Evolutionary conservation across 2,888 invertebrate genomes (phyloP), one percentile per base, ranked within the genome.

Genomic region (Stenodema calcarata): DNA sequence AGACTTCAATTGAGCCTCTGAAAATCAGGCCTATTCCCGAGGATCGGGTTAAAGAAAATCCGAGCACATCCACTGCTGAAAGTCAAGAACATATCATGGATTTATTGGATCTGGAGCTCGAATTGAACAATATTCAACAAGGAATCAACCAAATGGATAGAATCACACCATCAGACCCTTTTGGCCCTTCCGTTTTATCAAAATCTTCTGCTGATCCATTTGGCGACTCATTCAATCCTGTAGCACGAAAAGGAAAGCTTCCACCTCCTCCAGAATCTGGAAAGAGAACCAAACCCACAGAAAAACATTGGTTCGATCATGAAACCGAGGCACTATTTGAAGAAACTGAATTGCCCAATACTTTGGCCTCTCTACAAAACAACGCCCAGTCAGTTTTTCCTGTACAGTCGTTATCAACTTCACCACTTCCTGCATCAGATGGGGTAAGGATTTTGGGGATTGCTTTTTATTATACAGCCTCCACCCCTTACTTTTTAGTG

Each of bases 121-220:
- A 97, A 92, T 92, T 97, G 88, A 96, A 95, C 90, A 96, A 96
- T 87, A 92, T 97, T 89, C 95, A 97, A 90, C 94, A 97, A 89
- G 97, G 97, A 0, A 94, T 97, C 88, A 95, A 96, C 89, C 97
- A 97, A 92, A 96, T 97, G 93, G 96, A 96, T 91, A 94, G 96
- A 87, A 95, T 96, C 47, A 96, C 96, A 2, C 95, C 95, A 11
- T 94, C 94, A 47, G 94, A 94, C 90, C 93, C 93, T 1, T 92
- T 92, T 89, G 92, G 92, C 70, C 93, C 95, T 1, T 92, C 93
- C n/a, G 86, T 88, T 85, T 93, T 92, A 83, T 91, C 92, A 89
- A 91, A 92, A 41, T 92, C 93, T 3, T 93, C 92, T 76, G 83
- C 86, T 27, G 95, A 95, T 92, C 95, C 95, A 0, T 95, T 95